Evolutionary conservation across 2,888 invertebrate genomes (phyloP).

Genomic region (Didymodactylos carnosus): DNA sequence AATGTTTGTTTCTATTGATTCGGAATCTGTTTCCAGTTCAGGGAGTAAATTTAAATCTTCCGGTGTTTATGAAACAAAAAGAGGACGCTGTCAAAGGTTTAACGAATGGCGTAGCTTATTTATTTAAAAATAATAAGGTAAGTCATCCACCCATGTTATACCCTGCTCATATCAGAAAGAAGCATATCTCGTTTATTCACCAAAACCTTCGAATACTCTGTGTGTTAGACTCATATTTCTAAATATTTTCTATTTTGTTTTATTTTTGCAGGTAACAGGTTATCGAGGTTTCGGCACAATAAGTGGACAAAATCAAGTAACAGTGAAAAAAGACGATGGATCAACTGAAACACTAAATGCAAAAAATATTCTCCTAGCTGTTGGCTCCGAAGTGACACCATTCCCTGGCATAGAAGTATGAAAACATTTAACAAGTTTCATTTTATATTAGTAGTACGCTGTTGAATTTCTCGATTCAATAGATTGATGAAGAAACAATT

Average conservation of each 20-base stretch:
- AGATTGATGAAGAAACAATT: slow-evolving; percentile 77
- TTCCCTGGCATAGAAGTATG: slow-evolving; percentile 61
- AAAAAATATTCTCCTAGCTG: slow-evolving; percentile 89
- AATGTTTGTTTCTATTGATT: neutral
- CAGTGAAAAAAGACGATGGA: slow-evolving; percentile 60
- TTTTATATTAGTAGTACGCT: too few relatives aligned
- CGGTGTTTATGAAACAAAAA: slow-evolving; percentile 71
- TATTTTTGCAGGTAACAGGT: slow-evolving; percentile 17
- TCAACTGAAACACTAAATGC: slow-evolving; percentile 56
- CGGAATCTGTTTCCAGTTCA: neutral
- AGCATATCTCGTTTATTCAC: too few relatives aligned
- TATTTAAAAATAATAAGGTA: slow-evolving; percentile 92
- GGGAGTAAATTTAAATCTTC: slow-evolving; percentile 30
- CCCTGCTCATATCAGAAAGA: neutral
- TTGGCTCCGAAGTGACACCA: slow-evolving; percentile 90
- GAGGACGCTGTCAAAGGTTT: slow-evolving; percentile 64
- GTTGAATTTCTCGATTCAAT: too few relatives aligned
- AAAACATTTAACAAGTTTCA: too few relatives aligned
- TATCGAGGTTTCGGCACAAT: slow-evolving; percentile 71
- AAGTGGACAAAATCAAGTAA: slow-evolving; percentile 67
- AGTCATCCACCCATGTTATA: too few relatives aligned
- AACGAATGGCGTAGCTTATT: slow-evolving; percentile 80
- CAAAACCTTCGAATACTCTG: too few relatives aligned
- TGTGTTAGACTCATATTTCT: too few relatives aligned
- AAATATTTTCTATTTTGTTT: too few relatives aligned